Evolutionary conservation across 2,797 vertebrate genomes (phyloP).

Genomic region (Schizothorax lantsangensis): DNA sequence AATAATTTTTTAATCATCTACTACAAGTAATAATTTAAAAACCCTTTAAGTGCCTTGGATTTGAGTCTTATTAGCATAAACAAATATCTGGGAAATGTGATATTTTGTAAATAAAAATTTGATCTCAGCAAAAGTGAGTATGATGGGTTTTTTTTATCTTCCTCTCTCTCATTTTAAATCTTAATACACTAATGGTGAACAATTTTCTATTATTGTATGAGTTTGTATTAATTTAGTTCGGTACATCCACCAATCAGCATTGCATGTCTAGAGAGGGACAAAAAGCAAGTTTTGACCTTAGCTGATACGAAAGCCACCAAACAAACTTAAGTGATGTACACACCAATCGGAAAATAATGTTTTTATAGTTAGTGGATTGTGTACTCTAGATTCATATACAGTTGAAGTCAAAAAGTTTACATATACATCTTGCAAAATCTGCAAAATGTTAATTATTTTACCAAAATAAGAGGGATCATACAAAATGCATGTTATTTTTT

Average conservation of each 20-base stretch:
- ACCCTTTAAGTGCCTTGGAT: background rate
- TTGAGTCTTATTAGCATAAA: background rate
- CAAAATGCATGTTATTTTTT: no score
- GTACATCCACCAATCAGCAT: background rate
- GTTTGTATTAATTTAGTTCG: background rate
- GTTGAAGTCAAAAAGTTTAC: no score
- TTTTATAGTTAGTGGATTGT: background rate
- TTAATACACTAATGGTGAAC: background rate
- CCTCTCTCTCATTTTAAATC: background rate
- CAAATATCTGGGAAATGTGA: conserved; percentile 8
- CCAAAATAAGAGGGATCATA: no score
- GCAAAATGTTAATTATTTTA: no score
- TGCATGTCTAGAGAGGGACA: background rate
- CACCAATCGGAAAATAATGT: no score
- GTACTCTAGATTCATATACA: background rate
- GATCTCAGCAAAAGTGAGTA: background rate
- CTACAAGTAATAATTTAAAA: background rate
- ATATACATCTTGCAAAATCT: no score
- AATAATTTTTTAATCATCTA: background rate
- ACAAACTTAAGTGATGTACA: background rate
- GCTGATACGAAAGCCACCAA: background rate
- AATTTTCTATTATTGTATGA: background rate
- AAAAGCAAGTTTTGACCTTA: background rate
- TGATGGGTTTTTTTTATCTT: no score
- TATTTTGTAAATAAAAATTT: conserved; percentile 47